phyloP scores from a whole-genome alignment of 2,113 vertebrate genomes.

The Limanda limanda region DNA sequence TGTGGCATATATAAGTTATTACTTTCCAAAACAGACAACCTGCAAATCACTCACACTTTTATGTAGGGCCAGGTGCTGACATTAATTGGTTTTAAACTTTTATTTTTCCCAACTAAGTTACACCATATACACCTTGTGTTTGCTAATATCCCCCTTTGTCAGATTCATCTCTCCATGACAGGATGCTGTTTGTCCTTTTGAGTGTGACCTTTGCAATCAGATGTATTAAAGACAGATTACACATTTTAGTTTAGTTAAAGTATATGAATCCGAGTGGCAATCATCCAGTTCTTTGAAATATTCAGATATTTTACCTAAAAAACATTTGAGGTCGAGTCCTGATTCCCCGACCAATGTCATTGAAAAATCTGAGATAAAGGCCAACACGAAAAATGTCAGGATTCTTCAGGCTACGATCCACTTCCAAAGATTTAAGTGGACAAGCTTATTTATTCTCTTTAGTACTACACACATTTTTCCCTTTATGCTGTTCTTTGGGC shows the following conservation, averaged over 20 bases:
- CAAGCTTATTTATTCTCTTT: background rate
- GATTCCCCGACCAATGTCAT: background rate
- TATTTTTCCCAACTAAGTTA: no score
- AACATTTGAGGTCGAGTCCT: background rate
- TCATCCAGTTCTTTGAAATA: background rate
- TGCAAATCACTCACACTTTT: no score
- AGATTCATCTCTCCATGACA: no score
- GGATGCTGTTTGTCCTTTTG: background rate
- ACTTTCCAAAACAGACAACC: no score
- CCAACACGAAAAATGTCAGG: background rate
- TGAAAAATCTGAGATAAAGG: background rate
- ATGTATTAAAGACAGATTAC: background rate
- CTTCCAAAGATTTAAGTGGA: background rate
- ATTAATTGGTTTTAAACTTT: no score
- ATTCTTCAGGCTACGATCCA: background rate
- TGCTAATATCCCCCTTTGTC: no score
- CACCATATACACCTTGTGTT: no score
- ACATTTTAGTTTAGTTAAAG: background rate
- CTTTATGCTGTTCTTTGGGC: conserved; percentile 8
- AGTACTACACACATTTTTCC: conserved; percentile 2
- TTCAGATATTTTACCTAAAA: background rate
- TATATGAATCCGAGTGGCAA: background rate
- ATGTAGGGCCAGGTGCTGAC: no score
- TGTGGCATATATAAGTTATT: no score
- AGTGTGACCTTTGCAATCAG: background rate